Evolutionary conservation across 2,797 vertebrate species (phyloP).

Genomic region (Lutjanus argentimaculatus): DNA sequence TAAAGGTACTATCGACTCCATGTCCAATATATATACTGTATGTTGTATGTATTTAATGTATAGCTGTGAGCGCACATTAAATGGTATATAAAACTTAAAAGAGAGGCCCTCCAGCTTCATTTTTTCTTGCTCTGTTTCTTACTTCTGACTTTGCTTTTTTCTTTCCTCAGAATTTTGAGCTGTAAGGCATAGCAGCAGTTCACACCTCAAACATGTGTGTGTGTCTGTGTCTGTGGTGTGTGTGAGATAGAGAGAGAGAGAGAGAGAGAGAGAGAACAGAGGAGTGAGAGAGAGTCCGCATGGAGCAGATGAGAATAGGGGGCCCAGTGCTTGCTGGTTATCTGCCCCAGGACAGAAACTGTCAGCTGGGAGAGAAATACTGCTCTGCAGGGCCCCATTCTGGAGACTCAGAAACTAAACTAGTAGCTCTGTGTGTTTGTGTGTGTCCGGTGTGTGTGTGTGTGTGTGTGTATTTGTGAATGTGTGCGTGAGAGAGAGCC

Average conservation of each 20-base stretch:
- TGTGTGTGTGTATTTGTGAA: constrained; percentile 25
- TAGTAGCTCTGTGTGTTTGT: constrained; percentile 40
- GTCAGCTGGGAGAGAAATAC: constrained; percentile 79
- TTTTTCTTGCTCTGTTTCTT: constrained; percentile 9
- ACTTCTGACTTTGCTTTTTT: neutral
- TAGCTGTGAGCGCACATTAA: neutral
- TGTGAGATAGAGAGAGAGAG: neutral
- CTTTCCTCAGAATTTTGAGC: constrained; percentile 25
- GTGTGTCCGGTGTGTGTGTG: constrained; percentile 15
- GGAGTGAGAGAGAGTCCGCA: constrained; percentile 21
- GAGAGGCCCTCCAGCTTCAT: constrained; percentile 4
- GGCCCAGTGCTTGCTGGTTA: constrained; percentile 53
- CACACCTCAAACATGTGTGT: constrained; percentile 18
- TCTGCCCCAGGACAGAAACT: constrained; percentile 76
- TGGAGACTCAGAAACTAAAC: constrained; percentile 52
- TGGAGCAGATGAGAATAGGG: constrained; percentile 52
- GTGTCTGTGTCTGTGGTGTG: constrained; percentile 1
- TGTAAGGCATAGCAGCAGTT: constrained; percentile 26
- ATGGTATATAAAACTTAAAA: constrained; percentile 8
- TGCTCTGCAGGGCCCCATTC: constrained; percentile 58
- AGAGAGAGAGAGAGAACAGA: neutral
- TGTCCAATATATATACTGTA: constrained; percentile 25
- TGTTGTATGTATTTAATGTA: constrained; percentile 39
- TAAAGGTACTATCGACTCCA: constrained; percentile 18
- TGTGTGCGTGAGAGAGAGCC: neutral